A percentile compares a stretch with the other conserved stretches of the same genome.
phyloP scores from a whole-genome alignment of 2,113 vertebrate genomes.

The Nesogale talazaci region DNA sequence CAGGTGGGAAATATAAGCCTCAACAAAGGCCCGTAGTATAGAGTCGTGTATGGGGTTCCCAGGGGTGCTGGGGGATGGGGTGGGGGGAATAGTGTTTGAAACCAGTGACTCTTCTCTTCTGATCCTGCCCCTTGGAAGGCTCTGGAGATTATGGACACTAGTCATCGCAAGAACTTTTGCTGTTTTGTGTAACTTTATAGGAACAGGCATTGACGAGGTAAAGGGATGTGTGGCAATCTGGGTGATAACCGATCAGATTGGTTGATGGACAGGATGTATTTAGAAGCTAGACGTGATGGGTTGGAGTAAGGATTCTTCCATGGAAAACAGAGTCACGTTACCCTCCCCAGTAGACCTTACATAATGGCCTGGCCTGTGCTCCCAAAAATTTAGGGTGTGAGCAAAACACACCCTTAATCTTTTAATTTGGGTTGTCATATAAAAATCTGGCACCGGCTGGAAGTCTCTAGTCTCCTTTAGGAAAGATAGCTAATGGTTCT shows the following conservation, averaged over 20 bases:
- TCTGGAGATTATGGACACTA: constrained; percentile 29
- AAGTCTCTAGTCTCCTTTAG: constrained; percentile 57
- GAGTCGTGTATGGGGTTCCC: constrained; percentile 50
- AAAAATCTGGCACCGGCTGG: constrained; percentile 41
- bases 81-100: constrained; percentile 48
- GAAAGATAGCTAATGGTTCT: constrained; percentile 54
- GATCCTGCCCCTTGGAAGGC: constrained; percentile 5
- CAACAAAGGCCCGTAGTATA: constrained; percentile 70
- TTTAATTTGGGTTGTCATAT: constrained; percentile 50
- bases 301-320: constrained; percentile 1
- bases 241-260: constrained; percentile 23
- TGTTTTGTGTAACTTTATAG: constrained; percentile 15
- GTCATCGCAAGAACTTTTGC: constrained; percentile 26
- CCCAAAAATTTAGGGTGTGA: constrained; percentile 63
- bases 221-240: not conserved
- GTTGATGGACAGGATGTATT: not conserved
- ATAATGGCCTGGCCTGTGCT: constrained; percentile 18
- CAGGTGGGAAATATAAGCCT: constrained; percentile 80
- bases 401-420: constrained; percentile 62
- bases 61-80: not conserved
- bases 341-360: constrained; percentile 22
- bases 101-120: constrained; percentile 2
- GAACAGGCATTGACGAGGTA: not conserved
- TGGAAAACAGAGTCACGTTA: constrained; percentile 23
- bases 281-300: not conserved